Evolutionary conservation across 2,888 invertebrate genomes (phyloP).

Genomic region (Drosophila barbarae): DNA sequence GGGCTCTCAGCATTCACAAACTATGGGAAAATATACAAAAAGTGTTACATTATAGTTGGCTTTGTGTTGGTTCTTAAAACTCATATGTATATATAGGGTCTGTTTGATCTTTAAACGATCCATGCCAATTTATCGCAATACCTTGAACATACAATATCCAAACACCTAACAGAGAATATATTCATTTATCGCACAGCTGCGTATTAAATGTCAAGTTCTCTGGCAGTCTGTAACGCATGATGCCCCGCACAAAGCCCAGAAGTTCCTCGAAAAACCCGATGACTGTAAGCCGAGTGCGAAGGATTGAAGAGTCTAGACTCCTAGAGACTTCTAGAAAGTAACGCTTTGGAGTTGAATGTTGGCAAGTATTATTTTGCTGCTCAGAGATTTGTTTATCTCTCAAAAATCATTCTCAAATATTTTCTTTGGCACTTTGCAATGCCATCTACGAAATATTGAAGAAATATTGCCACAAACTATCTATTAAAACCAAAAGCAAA

Average conservation of each 20-base stretch:
- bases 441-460: background rate
- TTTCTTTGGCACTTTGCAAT: too few relatives aligned
- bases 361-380: too few relatives aligned
- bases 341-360: too few relatives aligned
- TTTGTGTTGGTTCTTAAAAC: background rate
- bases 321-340: background rate
- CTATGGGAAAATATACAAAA: background rate
- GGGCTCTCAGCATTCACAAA: background rate
- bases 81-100: background rate
- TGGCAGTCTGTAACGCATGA: background rate
- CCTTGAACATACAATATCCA: background rate
- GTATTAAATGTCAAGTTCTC: background rate
- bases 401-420: too few relatives aligned
- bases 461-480: background rate
- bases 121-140: background rate
- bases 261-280: background rate
- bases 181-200: conserved; percentile 1
- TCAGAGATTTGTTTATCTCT: too few relatives aligned
- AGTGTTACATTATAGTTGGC: background rate
- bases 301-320: background rate
- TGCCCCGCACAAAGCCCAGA: background rate
- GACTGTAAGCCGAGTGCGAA: background rate
- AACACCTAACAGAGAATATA: background rate
- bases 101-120: background rate
- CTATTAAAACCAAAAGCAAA: background rate